phyloP scores from a whole-genome alignment of 2,797 vertebrate species.

The Falco concolor region DNA sequence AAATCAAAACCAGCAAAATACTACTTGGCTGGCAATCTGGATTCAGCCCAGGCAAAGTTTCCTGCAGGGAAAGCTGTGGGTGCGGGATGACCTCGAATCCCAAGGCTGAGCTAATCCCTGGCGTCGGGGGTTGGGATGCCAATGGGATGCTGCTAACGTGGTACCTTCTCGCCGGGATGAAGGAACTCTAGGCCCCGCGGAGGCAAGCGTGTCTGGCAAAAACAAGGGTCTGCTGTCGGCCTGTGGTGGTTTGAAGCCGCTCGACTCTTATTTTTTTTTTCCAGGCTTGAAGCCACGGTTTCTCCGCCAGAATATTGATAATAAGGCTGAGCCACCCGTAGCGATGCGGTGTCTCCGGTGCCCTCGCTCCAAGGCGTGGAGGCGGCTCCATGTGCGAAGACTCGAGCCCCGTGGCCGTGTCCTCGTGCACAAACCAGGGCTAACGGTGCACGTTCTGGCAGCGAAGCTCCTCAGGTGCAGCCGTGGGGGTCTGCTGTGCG shows the following conservation, averaged over 20 bases:
- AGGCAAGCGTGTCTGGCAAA: fast-evolving
- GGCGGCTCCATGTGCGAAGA: background rate
- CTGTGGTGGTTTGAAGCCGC: background rate
- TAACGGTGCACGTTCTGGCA: background rate
- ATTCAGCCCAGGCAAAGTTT: background rate
- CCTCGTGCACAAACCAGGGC: background rate
- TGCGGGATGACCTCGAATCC: background rate
- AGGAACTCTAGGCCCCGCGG: background rate
- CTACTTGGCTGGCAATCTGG: fast-evolving
- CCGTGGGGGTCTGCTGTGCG: fast-evolving
- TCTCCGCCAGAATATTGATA: fast-evolving
- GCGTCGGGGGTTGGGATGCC: background rate
- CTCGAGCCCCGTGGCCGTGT: fast-evolving
- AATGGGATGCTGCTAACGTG: fast-evolving
- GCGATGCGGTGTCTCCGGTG: background rate
- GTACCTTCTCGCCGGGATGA: background rate
- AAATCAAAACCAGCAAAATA: fast-evolving
- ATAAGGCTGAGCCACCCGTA: background rate
- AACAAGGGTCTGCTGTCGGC: fast-evolving
- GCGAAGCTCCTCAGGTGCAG: background rate
- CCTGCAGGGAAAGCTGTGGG: background rate
- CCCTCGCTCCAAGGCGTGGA: fast-evolving
- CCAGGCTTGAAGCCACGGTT: background rate
- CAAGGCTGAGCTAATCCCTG: background rate
- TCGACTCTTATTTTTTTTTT: background rate